These are phyloP conservation scores for Allophyes oxyacanthae DNA, from an alignment of 2,888 invertebrate genomes.

Conservation along the genomic window DNA sequence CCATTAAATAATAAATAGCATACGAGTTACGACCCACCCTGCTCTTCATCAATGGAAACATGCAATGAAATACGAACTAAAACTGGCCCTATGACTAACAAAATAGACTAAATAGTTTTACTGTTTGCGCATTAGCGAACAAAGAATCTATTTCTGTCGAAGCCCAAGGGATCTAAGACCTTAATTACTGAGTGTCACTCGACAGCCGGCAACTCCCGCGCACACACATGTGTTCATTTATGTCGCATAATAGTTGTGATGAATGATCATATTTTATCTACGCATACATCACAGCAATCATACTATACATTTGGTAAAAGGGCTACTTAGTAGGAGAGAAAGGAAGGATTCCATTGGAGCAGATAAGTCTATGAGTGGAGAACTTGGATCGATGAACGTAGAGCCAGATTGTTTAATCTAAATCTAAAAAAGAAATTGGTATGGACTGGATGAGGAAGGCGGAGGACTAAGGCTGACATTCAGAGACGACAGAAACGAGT, in stretches of 20 bases:
- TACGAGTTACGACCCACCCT: too few species aligned
- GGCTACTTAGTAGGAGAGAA: too few species aligned
- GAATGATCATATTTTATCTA: conserved; percentile 29
- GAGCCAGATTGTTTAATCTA: too few species aligned
- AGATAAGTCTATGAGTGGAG: too few species aligned
- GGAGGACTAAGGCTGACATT: too few species aligned
- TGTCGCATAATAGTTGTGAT: conserved; percentile 36
- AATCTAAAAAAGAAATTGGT: too few species aligned
- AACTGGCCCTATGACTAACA: conserved; percentile 31
- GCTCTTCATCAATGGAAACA: too few species aligned
- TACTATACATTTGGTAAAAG: conserved; percentile 7
- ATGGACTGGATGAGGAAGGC: too few species aligned
- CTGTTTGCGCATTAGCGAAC: conserved; percentile 59
- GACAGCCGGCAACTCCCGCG: conserved; percentile 65
- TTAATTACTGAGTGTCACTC: conserved; percentile 73
- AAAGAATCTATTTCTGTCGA: conserved; percentile 70
- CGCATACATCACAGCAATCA: conserved; percentile 14
- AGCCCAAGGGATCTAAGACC: conserved; percentile 69
- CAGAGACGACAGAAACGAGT: too few species aligned
- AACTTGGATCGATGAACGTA: too few species aligned
- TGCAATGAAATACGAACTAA: conserved; percentile 16
- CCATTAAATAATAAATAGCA: too few species aligned
- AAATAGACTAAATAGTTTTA: conserved; percentile 38
- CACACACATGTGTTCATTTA: conserved; percentile 58
- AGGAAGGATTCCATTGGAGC: too few species aligned